Conservation (phyloP, 2,888 invertebrate genomes). For the Mechanitis mazaeus region DNA sequence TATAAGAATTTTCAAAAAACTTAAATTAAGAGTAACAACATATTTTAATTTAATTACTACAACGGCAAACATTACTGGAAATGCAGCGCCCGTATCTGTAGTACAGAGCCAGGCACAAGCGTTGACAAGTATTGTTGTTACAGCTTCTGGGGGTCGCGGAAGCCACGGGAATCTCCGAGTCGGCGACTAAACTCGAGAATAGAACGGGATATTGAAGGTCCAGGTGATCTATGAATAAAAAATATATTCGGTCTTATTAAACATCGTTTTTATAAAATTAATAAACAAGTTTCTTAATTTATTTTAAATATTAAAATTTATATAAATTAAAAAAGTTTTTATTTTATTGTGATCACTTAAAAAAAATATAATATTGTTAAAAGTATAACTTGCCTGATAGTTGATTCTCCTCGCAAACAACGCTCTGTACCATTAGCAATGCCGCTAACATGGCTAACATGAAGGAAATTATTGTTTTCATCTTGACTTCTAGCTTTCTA, state of each 20-base stretch:
- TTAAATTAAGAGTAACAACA: no score
- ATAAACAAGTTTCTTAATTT: no score
- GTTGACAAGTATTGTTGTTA: conserved; percentile 15
- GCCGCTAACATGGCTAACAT: conserved; percentile 5
- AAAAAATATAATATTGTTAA: no score
- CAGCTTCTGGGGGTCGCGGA: conserved; percentile 5
- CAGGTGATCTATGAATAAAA: not conserved
- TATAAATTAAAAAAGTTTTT: no score
- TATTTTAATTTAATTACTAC: conserved; percentile 1
- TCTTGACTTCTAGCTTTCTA: conserved; percentile 2
- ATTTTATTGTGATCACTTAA: no score
- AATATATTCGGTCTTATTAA: no score
- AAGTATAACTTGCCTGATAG: not conserved
- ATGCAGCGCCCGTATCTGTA: conserved; percentile 18
- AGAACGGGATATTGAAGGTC: not conserved
- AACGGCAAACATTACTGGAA: conserved; percentile 13
- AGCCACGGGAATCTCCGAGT: not conserved
- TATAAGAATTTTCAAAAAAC: no score
- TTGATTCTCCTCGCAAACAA: conserved; percentile 9
- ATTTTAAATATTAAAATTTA: no score
- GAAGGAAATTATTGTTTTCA: conserved; percentile 8
- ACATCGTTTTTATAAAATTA: not conserved
- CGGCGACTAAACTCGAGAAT: not conserved
- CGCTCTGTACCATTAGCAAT: conserved; percentile 9
- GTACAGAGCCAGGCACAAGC: conserved; percentile 15